A percentile compares a stretch with the other conserved stretches of the same genome.
These are phyloP conservation scores for Heliconius hortense DNA, from an alignment of 2,888 invertebrate species.

Conservation along the genomic window DNA sequence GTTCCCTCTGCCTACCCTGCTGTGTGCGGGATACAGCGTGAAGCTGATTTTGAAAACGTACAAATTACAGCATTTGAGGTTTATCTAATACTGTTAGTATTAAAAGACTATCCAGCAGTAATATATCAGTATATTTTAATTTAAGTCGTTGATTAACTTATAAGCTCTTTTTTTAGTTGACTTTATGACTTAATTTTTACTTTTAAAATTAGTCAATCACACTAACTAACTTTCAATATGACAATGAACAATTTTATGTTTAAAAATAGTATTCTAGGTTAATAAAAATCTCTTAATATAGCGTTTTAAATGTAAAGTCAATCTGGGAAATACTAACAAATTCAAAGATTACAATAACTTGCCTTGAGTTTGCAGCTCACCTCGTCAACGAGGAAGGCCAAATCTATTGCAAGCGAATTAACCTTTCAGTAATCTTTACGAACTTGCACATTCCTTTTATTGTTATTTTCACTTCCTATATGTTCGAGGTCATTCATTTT, in stretches of 20 bases:
- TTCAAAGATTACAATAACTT: slow-evolving; percentile 58
- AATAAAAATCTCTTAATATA: neutral
- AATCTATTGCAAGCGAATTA: slow-evolving; percentile 63
- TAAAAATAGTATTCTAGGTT: neutral
- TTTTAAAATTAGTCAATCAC: neutral
- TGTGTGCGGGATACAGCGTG: too few relatives aligned
- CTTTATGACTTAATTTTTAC: neutral
- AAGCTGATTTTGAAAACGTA: too few relatives aligned
- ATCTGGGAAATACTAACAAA: slow-evolving; percentile 46
- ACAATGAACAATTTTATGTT: neutral
- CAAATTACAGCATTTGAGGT: neutral
- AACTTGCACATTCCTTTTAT: slow-evolving; percentile 43
- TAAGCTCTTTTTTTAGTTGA: neutral
- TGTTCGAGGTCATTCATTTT: neutral
- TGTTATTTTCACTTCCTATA: slow-evolving; percentile 36
- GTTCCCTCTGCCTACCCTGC: too few relatives aligned
- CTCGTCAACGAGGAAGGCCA: slow-evolving; percentile 72
- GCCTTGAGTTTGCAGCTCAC: slow-evolving; percentile 73
- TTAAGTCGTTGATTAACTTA: neutral
- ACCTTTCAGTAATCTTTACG: slow-evolving; percentile 60
- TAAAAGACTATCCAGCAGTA: neutral
- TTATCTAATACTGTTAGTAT: neutral
- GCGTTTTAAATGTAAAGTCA: neutral
- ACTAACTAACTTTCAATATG: neutral
- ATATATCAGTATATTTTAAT: too few relatives aligned